These are phyloP conservation scores for Arvicola amphibius DNA, from an alignment of 2,797 vertebrate genomes.

Conservation along the genomic window DNA sequence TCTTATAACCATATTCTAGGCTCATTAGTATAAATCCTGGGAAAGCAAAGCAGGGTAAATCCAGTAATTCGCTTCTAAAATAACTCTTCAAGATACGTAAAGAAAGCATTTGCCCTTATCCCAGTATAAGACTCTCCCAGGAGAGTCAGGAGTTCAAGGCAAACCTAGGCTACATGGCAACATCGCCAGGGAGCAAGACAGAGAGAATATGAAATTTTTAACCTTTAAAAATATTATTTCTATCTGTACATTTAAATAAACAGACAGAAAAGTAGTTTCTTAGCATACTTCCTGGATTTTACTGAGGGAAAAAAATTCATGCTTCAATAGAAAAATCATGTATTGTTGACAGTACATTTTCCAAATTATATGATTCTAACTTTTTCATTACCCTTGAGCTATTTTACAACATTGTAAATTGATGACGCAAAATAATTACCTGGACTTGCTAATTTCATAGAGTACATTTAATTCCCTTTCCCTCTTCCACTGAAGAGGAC, in stretches of 20 bases:
- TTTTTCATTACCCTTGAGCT: conserved; percentile 20
- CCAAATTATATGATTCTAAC: not conserved
- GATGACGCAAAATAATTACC: conserved; percentile 31
- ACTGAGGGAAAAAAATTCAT: not conserved
- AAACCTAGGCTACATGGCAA: too few relatives aligned
- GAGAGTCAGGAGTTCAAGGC: not conserved
- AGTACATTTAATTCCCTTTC: conserved; percentile 30
- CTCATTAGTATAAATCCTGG: not conserved
- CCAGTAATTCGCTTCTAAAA: conserved; percentile 63
- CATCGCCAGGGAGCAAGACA: not conserved
- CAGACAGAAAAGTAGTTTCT: conserved; percentile 57
- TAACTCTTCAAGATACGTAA: conserved; percentile 55
- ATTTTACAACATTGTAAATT: conserved; percentile 45
- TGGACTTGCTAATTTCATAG: conserved; percentile 17
- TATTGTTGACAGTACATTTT: not conserved
- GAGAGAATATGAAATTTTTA: conserved; percentile 27
- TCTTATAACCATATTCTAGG: conserved; percentile 29
- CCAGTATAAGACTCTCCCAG: not conserved
- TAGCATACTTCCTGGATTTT: conserved; percentile 42
- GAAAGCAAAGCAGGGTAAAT: conserved; percentile 3
- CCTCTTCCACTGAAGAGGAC: not conserved
- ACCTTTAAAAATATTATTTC: conserved; percentile 9
- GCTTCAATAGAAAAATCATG: conserved; percentile 22
- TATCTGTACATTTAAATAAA: conserved; percentile 60
- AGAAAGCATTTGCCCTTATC: not conserved